A percentile compares a stretch with the other conserved stretches of the same genome.
These are phyloP conservation scores for Proisotoma minuta DNA, from an alignment of 2,888 invertebrate species.

Conservation along the genomic window DNA sequence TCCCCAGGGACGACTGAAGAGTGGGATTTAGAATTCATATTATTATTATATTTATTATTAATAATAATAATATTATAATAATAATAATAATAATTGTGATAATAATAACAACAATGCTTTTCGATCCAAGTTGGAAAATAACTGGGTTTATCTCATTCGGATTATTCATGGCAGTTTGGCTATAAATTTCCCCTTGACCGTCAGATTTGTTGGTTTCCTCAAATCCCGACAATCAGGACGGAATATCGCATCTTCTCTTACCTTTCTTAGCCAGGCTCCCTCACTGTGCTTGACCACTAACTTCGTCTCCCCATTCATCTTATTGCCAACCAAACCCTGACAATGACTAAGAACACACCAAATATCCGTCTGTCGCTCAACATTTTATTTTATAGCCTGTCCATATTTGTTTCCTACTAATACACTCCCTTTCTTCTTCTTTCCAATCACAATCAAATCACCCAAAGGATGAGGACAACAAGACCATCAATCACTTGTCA, in stretches of 20 bases:
- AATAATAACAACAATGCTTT: no score
- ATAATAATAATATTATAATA: conserved; percentile 3
- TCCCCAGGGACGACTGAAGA: conserved; percentile 2
- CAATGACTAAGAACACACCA: conserved; percentile 11
- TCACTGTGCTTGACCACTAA: conserved; percentile 13
- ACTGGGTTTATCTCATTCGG: conserved; percentile 47
- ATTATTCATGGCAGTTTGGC: conserved; percentile 48
- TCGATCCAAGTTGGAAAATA: no score
- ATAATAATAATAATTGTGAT: no score
- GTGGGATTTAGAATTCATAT: no score
- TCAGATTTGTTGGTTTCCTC: conserved; percentile 40
- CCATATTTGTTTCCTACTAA: conserved; percentile 17
- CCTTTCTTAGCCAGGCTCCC: not conserved
- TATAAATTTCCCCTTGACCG: conserved; percentile 46
- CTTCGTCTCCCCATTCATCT: conserved; percentile 12
- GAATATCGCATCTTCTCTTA: not conserved
- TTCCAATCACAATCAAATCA: conserved; percentile 15
- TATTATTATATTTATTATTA: not conserved
- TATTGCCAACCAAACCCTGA: conserved; percentile 4
- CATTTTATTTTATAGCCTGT: conserved; percentile 10
- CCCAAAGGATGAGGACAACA: not conserved
- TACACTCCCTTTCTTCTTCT: conserved; percentile 9
- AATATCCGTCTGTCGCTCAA: conserved; percentile 7
- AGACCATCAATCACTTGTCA: conserved; percentile 17
- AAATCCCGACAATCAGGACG: conserved; percentile 27